These are phyloP conservation scores for Rattus rattus DNA, from an alignment of 2,113 vertebrate genomes.

Conservation along the genomic window DNA sequence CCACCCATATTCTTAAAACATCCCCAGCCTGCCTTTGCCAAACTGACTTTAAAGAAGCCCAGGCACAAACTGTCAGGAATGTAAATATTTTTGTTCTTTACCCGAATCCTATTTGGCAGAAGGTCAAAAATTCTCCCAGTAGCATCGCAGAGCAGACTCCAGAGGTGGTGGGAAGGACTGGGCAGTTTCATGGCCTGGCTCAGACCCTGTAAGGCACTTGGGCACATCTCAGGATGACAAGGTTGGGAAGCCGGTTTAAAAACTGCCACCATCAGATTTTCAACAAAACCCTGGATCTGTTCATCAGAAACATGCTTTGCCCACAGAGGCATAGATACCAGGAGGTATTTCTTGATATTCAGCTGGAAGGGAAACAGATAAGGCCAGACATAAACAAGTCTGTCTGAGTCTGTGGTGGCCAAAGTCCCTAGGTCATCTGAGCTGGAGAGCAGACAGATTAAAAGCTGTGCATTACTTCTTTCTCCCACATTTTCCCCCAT, in stretches of 20 bases:
- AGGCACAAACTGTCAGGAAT: constrained; percentile 76
- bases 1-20: constrained; percentile 73
- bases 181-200: constrained; percentile 92
- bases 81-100: constrained; percentile 84
- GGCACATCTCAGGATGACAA: constrained; percentile 82
- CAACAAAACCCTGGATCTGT: constrained; percentile 91
- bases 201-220: constrained; percentile 90
- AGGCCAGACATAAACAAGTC: constrained; percentile 54
- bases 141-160: constrained; percentile 90
- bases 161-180: constrained; percentile 90
- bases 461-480: not conserved
- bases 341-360: constrained; percentile 89
- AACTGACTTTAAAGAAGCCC: constrained; percentile 70
- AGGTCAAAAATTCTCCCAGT: constrained; percentile 91
- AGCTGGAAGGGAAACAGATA: constrained; percentile 84
- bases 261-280: constrained; percentile 89
- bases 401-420: not conserved
- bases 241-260: constrained; percentile 84
- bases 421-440: not conserved
- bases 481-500: not conserved
- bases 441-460: not conserved
- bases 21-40: constrained; percentile 65
- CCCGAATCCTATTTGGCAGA: constrained; percentile 92
- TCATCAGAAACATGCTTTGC: constrained; percentile 95
- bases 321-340: constrained; percentile 89